Evolutionary conservation across 2,113 vertebrate species (phyloP).

Genomic region (Globicephala melas): DNA sequence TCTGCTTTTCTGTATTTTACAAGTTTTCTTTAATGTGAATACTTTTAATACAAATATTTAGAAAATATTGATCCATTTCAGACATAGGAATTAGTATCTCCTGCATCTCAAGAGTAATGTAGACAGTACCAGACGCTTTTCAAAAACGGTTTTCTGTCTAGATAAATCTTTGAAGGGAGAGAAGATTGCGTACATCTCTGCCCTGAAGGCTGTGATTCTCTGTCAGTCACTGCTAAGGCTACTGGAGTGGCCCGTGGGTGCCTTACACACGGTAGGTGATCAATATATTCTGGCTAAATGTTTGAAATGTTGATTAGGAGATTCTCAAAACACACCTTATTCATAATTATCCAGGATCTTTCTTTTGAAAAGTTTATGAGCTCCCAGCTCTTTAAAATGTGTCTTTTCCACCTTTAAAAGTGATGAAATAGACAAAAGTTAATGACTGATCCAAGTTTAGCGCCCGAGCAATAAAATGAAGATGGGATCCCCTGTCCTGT

Average conservation of each 20-base stretch:
- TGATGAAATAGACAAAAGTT: neutral
- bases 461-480: neutral
- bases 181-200: neutral
- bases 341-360: conserved; percentile 19
- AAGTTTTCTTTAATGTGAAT: conserved; percentile 32
- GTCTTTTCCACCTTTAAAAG: neutral
- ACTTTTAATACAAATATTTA: conserved; percentile 20
- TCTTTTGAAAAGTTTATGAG: neutral
- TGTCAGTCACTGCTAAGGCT: neutral
- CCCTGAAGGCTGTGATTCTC: neutral
- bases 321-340: neutral
- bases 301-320: neutral
- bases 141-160: neutral
- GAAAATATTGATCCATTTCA: neutral
- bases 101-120: neutral
- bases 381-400: neutral
- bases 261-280: neutral
- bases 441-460: neutral
- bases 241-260: neutral
- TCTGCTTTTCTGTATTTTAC: neutral
- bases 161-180: neutral
- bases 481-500: neutral
- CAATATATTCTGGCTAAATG: neutral
- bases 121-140: neutral
- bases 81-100: neutral